Conservation (phyloP, 2,888 invertebrate genomes). For the Heliconius aoede region DNA sequence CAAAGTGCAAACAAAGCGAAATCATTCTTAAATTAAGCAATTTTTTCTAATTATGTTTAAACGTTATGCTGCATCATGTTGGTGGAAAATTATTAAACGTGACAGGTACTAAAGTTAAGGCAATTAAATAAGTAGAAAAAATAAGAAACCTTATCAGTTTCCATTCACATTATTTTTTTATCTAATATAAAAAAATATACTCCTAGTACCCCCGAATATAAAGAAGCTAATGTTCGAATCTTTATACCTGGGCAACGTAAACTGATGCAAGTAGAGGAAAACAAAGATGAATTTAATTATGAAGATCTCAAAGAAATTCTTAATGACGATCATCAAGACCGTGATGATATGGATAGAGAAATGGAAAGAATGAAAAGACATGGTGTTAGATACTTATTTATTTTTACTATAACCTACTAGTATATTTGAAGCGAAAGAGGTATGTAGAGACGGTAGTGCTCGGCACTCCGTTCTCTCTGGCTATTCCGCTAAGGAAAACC, state of each 20-base stretch:
- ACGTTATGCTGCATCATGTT: no score
- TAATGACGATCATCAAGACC: constrained; percentile 56
- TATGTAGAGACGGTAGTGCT: no score
- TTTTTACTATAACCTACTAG: neutral
- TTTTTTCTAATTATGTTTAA: no score
- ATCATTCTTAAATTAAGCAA: no score
- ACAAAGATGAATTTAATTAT: constrained; percentile 57
- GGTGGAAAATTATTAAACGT: no score
- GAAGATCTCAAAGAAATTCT: constrained; percentile 64
- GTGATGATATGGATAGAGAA: constrained; percentile 57
- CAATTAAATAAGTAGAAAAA: neutral
- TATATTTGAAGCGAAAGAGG: no score
- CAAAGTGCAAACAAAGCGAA: no score
- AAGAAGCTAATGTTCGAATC: neutral
- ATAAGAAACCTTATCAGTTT: neutral
- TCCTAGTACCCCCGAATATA: neutral
- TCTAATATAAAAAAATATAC: neutral
- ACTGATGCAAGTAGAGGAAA: constrained; percentile 60
- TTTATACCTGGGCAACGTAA: constrained; percentile 51
- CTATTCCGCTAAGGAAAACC: no score
- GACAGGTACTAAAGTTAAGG: neutral
- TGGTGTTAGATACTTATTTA: constrained; percentile 34
- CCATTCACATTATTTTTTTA: neutral
- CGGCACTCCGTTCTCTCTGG: no score
- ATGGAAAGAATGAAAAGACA: constrained; percentile 56